Evolutionary conservation across 2,797 vertebrate species (phyloP).

Genomic region (Hypotaenidia okinawae): DNA sequence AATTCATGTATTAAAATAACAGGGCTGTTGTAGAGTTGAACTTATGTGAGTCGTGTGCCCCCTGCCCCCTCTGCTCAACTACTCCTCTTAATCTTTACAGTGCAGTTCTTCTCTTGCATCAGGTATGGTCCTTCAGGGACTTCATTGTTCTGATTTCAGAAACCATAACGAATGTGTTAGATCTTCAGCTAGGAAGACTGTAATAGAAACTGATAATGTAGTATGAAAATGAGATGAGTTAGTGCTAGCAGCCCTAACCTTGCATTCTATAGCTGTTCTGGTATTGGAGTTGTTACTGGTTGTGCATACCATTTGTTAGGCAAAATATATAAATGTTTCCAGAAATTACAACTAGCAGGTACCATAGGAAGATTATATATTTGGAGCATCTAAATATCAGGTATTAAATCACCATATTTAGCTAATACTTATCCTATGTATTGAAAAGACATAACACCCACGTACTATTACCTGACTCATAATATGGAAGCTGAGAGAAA

Average conservation of each 20-base stretch:
- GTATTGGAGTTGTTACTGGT: background rate
- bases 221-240: background rate
- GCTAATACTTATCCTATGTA: background rate
- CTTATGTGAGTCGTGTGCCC: background rate
- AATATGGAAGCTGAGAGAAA: background rate
- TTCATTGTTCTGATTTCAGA: background rate
- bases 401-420: background rate
- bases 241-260: background rate
- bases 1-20: background rate
- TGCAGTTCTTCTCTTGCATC: background rate
- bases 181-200: background rate
- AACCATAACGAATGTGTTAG: background rate
- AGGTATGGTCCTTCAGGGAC: background rate
- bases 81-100: background rate
- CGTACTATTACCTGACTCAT: too few species aligned
- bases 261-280: background rate
- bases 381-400: background rate
- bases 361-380: background rate
- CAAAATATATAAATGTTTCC: background rate
- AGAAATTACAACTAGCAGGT: background rate
- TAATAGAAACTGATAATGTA: background rate
- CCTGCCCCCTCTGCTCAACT: rapidly evolving
- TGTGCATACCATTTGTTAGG: background rate
- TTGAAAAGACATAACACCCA: background rate
- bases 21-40: background rate